Base-by-base conservation (phyloP, 1,140 invertebrate species). In the Ectropis grisescens region DNA sequence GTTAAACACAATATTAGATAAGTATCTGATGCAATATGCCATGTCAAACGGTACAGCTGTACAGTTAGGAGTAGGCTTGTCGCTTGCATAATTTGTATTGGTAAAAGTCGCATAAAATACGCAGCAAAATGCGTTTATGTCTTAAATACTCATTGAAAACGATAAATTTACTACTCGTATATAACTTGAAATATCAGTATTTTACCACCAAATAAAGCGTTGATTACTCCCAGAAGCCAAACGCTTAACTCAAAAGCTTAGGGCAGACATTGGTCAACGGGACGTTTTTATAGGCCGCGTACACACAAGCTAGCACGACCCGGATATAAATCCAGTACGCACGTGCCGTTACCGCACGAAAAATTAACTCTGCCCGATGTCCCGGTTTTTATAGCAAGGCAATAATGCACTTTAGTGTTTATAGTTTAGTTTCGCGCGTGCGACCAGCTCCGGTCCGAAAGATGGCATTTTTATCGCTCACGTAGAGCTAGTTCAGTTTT, bases 331-430 rank as follows among this genome's bases (percentile, higher is more conserved):
- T 59, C 43, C 30, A 22, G 34, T 30, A 29, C 19, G 37, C 37
- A 36, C 49, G 52, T 51, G 51, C 42, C 41, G n/a, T 37, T 28
- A 41, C 47, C 38, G 34, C 37, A 55, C 44, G 44, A 57, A 57
- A 52, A 57, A 57, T 57, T 56, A 52, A 57, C 48, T 47, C 25
- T 31, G 15, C 10, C 29, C 33, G 11, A 36, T 38, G 41, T 40
- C 31, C 29, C 35, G 50, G 44, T 49, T 54, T 54, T 54, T 39
- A 40, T 12, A 33, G 29, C n/a, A n/a, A 28, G 16, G 31, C 49
- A 47, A 53, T 48, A 41, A 41, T 42, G 36, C 37, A 36, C 28
- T 48, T 48, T 39, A 48, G 29, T 39, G 36, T n/a, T n/a, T n/a
- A 29, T 36, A 36, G 37, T 41, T 37, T 31, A 34, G 33, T 31